Evolutionary conservation across 35 echinoderm and acorn worm species (phyloP).

Genomic region (Ophiothrix spiculata): DNA sequence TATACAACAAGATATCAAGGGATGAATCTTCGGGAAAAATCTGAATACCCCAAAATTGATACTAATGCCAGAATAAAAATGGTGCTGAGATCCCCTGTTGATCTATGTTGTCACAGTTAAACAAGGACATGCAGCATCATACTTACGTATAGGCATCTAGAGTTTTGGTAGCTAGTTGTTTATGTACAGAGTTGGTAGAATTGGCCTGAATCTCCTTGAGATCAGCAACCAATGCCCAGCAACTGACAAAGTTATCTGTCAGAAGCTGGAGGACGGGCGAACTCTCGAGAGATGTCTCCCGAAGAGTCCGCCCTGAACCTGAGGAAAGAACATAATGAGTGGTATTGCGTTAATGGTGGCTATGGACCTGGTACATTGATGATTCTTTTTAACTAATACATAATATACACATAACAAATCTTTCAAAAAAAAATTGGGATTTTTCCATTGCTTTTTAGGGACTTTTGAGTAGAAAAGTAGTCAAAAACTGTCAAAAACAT

Average conservation of each 20-base stretch:
- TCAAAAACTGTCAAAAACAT: no score
- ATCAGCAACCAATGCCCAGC: constrained; percentile 83
- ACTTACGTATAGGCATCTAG: constrained; percentile 88
- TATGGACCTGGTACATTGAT: no score
- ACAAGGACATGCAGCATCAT: not conserved
- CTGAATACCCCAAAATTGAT: not conserved
- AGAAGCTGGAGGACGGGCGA: constrained; percentile 82
- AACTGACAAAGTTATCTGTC: constrained; percentile 71
- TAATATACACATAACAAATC: no score
- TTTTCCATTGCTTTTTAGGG: no score
- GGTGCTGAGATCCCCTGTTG: not conserved
- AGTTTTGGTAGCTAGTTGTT: constrained; percentile 52
- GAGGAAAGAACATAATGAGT: constrained; percentile 50
- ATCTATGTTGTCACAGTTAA: not conserved
- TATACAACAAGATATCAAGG: not conserved
- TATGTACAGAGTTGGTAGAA: constrained; percentile 17
- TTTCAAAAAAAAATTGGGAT: no score
- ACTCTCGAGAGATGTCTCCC: constrained; percentile 98
- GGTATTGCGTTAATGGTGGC: constrained; percentile 67
- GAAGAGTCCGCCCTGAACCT: constrained; percentile 99
- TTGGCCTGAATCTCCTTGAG: constrained; percentile 61
- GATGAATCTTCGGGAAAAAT: not conserved
- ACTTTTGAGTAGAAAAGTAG: no score
- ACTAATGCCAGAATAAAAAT: not conserved
- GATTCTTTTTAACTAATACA: no score